A percentile compares a stretch with the other conserved stretches of the same genome.
phyloP scores from a whole-genome alignment of 2,888 invertebrate genomes.

The Theristus sp. region DNA sequence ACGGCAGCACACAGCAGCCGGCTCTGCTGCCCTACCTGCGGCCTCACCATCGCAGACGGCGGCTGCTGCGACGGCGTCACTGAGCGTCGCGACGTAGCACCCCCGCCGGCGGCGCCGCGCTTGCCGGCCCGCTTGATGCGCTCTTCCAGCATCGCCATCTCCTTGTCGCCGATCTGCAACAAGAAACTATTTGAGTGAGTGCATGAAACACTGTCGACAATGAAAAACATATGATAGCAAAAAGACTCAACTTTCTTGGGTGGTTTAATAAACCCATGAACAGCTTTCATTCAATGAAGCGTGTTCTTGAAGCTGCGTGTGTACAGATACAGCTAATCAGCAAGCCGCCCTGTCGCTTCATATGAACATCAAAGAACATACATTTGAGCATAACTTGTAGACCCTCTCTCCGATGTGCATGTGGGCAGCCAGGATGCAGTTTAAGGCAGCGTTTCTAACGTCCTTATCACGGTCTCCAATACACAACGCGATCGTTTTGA shows the following conservation, averaged over 20 bases:
- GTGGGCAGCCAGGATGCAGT: constrained; percentile 74
- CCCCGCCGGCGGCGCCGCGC: constrained; percentile 18
- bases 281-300: no score
- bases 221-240: constrained; percentile 4
- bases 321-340: background rate
- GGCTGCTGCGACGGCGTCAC: background rate
- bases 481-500: constrained; percentile 77
- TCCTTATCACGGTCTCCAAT: constrained; percentile 88
- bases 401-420: constrained; percentile 72
- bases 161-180: constrained; percentile 67
- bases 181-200: no score
- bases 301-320: no score
- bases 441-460: constrained; percentile 83
- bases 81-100: background rate
- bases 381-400: constrained; percentile 73
- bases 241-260: no score
- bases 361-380: no score
- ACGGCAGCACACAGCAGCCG: no score
- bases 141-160: constrained; percentile 77
- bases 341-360: no score
- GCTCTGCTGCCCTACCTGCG: no score
- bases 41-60: background rate
- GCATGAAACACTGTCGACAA: no score
- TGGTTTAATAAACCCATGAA: background rate
- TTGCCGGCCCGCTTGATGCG: constrained; percentile 75